Evolutionary conservation across 2,113 vertebrate species (phyloP).

Genomic region (Rhea americana): DNA sequence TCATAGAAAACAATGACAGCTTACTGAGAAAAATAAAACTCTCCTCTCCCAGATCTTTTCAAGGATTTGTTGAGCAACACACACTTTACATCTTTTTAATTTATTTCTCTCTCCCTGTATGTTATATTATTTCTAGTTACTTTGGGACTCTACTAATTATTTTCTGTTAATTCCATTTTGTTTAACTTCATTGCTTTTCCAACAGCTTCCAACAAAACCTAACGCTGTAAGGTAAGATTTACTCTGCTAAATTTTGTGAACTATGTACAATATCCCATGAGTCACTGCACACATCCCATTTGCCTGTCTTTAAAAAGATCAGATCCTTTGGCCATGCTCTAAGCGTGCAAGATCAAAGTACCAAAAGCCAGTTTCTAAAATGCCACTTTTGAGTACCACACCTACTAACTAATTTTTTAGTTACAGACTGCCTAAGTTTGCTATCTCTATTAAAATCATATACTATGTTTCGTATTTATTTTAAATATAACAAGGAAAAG

Average conservation of each 20-base stretch:
- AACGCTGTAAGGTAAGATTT: constrained; percentile 5
- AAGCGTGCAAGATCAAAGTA: not conserved
- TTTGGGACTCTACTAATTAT: constrained; percentile 28
- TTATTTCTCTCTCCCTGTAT: constrained; percentile 14
- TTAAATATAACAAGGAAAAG: constrained; percentile 6
- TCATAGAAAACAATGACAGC: not conserved
- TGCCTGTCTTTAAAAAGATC: constrained; percentile 4
- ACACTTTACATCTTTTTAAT: constrained; percentile 10
- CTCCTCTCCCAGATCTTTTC: constrained; percentile 10
- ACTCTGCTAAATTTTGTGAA: constrained; percentile 48
- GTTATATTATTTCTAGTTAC: not conserved
- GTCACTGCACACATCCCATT: not conserved
- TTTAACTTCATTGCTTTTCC: constrained; percentile 18
- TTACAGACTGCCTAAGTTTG: too few species aligned
- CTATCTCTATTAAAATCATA: not conserved
- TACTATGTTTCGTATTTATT: not conserved
- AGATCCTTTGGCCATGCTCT: not conserved
- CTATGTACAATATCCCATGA: constrained; percentile 28
- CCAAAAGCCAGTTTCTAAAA: constrained; percentile 24
- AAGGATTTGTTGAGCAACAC: constrained; percentile 35
- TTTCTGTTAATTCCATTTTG: constrained; percentile 41
- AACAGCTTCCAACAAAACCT: constrained; percentile 45
- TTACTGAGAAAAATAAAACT: not conserved
- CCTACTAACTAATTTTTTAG: not conserved
- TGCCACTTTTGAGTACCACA: not conserved